phyloP scores from a whole-genome alignment of 2,797 vertebrate genomes.

The Oreortyx pictus region DNA sequence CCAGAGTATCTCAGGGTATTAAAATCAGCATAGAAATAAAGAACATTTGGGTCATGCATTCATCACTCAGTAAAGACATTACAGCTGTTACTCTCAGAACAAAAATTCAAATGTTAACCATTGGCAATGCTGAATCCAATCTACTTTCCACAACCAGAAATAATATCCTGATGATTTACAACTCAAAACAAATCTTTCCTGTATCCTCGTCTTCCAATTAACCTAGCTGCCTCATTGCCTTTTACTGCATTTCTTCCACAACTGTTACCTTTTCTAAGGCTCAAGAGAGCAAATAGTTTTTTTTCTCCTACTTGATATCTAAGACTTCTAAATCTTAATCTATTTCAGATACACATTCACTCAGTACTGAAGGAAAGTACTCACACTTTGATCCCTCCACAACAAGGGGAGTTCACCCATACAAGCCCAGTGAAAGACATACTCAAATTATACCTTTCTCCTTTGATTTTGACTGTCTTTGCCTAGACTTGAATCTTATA shows the following conservation, averaged over 20 bases:
- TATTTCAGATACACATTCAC: constrained; percentile 1
- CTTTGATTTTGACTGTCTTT: background rate
- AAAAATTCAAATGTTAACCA: background rate
- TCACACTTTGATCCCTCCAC: background rate
- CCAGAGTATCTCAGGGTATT: background rate
- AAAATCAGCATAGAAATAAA: constrained; percentile 13
- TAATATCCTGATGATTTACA: constrained; percentile 30
- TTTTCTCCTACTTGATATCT: background rate
- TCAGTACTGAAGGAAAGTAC: background rate
- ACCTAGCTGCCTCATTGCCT: background rate
- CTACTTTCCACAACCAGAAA: constrained; percentile 39
- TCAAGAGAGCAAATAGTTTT: background rate
- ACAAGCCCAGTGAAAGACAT: background rate
- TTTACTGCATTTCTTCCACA: background rate
- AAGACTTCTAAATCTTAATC: background rate
- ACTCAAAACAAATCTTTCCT: constrained; percentile 1
- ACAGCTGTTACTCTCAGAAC: background rate
- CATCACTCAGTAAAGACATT: background rate
- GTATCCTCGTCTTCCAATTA: constrained; percentile 33
- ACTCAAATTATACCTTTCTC: background rate
- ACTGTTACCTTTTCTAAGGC: background rate
- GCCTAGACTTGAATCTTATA: background rate
- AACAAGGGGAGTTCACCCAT: background rate
- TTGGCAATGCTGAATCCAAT: background rate
- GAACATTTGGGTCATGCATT: background rate